Base-by-base conservation (phyloP, 2,113 vertebrate genomes). In the Piaya cayana region DNA sequence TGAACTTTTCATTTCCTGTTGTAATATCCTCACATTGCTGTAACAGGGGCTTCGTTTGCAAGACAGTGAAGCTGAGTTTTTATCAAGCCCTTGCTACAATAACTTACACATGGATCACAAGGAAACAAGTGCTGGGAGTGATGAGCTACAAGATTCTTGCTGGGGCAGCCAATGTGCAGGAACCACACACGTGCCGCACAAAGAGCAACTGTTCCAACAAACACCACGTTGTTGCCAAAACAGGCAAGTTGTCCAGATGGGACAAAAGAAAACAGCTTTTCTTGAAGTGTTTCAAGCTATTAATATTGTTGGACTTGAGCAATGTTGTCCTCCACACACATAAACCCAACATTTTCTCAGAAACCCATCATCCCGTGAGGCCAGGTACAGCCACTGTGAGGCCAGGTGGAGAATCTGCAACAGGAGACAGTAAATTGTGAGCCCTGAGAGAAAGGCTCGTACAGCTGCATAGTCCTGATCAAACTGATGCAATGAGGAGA, bases 141-240 rank as follows among this genome's bases (percentile, higher is more conserved):
- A 84, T 25, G 49, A 78, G 60, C 62, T 71, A 21, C 62, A 45
- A 1, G 5, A 27, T 5, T 30, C 8, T 60, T 43, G n/a, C n/a
- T 19, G 25, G 70, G 65, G 78, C 42, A 86, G 60, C 30, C 9
- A 34, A 50, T 30, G 34, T 0, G 43, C 42, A 86, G 60, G 43
- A 78, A 39, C 15, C 32, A 32, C 27, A 27, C 21, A 3, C 0
- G 0, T 27, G 53, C 30, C 42, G 74, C 43, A 77, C 50, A n/a
- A 60, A 43, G n/a, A 43, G 16, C 63, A 89, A 36, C 55, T 29
- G 56, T 75, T 49, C 50, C 59, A 69, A 71, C n/a, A 82, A 70
- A 43, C 15, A 59, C 6, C 36, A 60, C 0, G 0, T 4, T 30
- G 29, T 4, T 74, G 69, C 69, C 84, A 39, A 17, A 32, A 70